Evolutionary conservation across 2,888 invertebrate species (phyloP).

Genomic region (Zaprionus bogoriensis): DNA sequence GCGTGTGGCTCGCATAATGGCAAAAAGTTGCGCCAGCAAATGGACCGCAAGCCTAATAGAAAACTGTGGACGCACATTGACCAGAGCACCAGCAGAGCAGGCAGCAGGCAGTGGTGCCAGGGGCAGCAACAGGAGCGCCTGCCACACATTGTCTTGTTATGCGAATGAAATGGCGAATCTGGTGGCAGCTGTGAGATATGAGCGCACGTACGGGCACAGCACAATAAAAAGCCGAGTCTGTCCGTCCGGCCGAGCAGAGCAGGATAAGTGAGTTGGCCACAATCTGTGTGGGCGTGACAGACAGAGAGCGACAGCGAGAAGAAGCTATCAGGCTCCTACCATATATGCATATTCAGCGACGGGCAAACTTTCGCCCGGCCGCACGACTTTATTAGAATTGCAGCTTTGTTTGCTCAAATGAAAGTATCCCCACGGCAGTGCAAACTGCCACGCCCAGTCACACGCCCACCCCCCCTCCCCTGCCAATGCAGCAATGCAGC

Average conservation of each 20-base stretch:
- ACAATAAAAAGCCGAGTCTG: conserved; percentile 32
- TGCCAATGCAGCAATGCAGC: conserved; percentile 3
- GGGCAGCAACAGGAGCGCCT: neutral
- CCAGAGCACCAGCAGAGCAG: neutral
- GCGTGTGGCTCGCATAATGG: conserved; percentile 18
- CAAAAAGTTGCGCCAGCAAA: conserved; percentile 19
- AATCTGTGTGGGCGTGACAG: conserved; percentile 6
- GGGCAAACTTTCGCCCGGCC: conserved; percentile 15
- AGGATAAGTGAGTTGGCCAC: conserved; percentile 19
- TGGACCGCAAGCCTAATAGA: conserved; percentile 25
- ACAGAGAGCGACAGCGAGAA: neutral
- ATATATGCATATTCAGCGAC: conserved; percentile 23
- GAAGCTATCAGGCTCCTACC: neutral
- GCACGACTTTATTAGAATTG: conserved; percentile 47
- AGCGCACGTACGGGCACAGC: conserved; percentile 50
- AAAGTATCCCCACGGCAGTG: too few relatives aligned
- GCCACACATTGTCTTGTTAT: conserved; percentile 37
- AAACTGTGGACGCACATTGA: too few relatives aligned
- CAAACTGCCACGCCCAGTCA: too few relatives aligned
- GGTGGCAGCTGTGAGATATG: conserved; percentile 68
- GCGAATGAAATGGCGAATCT: conserved; percentile 40
- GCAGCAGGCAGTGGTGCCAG: neutral
- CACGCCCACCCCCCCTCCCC: neutral
- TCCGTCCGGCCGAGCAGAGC: too few relatives aligned
- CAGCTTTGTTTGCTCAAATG: conserved; percentile 46